phyloP scores from a whole-genome alignment of 1,140 invertebrate genomes.

The Drosophila yakuba region DNA sequence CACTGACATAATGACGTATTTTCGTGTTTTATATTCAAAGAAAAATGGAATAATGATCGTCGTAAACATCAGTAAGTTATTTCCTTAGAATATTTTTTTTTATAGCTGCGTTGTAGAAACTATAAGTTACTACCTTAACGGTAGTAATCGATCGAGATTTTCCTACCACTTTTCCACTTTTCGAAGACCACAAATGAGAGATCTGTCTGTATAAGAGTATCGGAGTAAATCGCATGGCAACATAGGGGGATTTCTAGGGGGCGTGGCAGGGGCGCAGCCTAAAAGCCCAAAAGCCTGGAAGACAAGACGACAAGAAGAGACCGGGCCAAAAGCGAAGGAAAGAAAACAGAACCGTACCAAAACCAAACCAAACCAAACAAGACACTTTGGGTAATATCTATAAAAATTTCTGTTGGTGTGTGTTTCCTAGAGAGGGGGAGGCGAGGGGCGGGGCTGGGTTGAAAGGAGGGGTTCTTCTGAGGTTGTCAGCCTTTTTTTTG shows the following conservation, averaged over 20 bases:
- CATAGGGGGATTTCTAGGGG: conserved; percentile 16
- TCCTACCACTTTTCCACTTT: neutral
- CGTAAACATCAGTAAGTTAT: no score
- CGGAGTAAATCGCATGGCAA: conserved; percentile 13
- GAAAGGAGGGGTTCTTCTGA: conserved; percentile 44
- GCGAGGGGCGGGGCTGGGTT: conserved; percentile 12
- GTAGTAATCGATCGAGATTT: no score
- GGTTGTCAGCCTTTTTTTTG: conserved; percentile 29
- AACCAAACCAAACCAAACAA: conserved; percentile 46
- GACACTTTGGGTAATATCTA: conserved; percentile 79
- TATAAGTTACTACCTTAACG: neutral
- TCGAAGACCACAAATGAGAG: neutral
- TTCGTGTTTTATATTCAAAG: no score
- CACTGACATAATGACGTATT: no score
- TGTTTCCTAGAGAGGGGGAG: neutral
- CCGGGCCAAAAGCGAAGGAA: conserved; percentile 10
- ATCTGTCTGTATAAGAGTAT: conserved; percentile 4
- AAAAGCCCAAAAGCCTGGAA: conserved; percentile 39
- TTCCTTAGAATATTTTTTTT: no score
- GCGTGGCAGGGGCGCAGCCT: conserved; percentile 23
- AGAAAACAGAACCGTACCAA: conserved; percentile 24
- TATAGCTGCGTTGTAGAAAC: no score
- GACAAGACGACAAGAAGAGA: conserved; percentile 7
- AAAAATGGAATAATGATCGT: no score
- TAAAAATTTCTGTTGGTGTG: conserved; percentile 68